phyloP scores from a whole-genome alignment of 2,797 vertebrate genomes.

The Halcyon chelicuti region DNA sequence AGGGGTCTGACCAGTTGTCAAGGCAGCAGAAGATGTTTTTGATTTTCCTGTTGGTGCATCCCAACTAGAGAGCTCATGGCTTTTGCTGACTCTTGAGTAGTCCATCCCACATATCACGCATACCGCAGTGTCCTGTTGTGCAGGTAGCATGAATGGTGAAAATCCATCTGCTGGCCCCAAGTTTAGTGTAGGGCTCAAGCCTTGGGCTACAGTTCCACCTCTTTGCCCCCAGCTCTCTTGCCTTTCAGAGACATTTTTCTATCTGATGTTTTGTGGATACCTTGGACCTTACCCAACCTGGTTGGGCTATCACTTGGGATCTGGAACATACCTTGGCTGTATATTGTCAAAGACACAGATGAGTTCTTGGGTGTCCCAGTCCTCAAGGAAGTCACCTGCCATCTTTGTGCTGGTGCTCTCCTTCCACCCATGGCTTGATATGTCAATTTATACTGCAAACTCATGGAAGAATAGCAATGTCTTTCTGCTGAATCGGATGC shows the following conservation, averaged over 20 bases:
- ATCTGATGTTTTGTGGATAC: not conserved
- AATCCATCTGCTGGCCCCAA: not conserved
- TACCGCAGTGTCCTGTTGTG: not conserved
- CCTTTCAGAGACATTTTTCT: not conserved
- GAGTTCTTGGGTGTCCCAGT: not conserved
- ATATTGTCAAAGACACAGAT: not conserved
- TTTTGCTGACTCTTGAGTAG: fast-evolving
- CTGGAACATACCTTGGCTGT: not conserved
- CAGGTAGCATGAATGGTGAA: not conserved
- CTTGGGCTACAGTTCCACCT: not conserved
- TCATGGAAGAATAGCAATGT: not conserved
- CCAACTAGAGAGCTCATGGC: not conserved
- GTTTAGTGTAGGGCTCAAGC: not conserved
- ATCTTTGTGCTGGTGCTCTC: not conserved
- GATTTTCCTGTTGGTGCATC: not conserved
- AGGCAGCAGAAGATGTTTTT: not conserved
- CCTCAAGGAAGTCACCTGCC: not conserved
- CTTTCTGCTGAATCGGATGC: not conserved
- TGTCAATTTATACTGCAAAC: not conserved
- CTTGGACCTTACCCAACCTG: not conserved
- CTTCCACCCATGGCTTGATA: not conserved
- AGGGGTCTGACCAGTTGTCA: not conserved
- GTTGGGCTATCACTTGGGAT: not conserved
- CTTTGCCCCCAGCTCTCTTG: not conserved
- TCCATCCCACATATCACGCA: fast-evolving